Base-by-base conservation (phyloP, 2,113 vertebrate genomes). In the Motacilla alba region DNA sequence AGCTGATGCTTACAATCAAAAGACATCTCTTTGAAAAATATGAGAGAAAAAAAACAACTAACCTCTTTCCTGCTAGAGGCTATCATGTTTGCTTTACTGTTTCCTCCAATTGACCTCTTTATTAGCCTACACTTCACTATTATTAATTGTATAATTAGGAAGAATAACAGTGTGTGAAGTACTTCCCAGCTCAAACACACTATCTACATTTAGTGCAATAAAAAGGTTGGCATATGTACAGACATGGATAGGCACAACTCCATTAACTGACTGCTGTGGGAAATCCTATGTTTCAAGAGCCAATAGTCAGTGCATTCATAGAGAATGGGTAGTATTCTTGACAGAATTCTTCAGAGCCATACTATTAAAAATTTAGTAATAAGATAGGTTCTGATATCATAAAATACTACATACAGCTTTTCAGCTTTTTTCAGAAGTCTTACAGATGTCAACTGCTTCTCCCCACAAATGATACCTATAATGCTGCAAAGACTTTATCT, bases 31-130 rank as follows among this genome's bases (percentile, higher is more conserved):
- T 66, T 9, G 8, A 66, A 67, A 88, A 53, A 49, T 13, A 5
- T 8, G 17, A 73, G 6, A 62, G 31, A 2, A 62, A 55, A 76
- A 79, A 39, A 5, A 0, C 0, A 37, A 0, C 2, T 5, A n/a
- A 41, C 24, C 8, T 83, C 47, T 72, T 78, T 67, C 6, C 21
- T 66, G 43, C 16, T 37, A 58, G 23, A 81, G 19, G 37, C 30
- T n/a, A 76, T 20, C 3, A 31, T 6, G 9, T 33, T 89, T 80
- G 64, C 30, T 60, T 68, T 44, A 60, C 18, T 46, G 6, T 53
- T 77, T 69, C 73, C 28, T 93, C 11, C 37, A 74, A 6, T 0
- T 58, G 21, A 56, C 43, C 7, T 31, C 13, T 46, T 47, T 70
- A n/a, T 67, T 62, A 74, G 46, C 10, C n/a, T 62, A 9, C 18